phyloP scores from a whole-genome alignment of 2,797 vertebrate species.

The Esox masquinongy region DNA sequence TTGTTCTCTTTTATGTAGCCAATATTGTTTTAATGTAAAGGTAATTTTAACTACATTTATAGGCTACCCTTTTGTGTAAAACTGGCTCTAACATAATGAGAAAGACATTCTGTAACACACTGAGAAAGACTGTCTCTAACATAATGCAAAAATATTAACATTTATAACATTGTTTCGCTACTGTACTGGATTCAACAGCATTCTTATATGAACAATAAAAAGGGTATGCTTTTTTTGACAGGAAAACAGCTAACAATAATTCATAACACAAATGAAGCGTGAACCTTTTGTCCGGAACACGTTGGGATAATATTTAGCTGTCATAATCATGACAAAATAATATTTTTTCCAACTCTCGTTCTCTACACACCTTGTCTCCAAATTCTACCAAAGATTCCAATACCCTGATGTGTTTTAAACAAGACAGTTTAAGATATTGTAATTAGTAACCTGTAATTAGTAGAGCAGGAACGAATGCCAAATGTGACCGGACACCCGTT shows the following conservation, averaged over 20 bases:
- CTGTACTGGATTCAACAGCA: neutral
- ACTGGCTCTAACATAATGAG: neutral
- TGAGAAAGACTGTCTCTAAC: neutral
- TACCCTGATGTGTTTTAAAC: neutral
- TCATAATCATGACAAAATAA: neutral
- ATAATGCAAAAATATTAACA: neutral
- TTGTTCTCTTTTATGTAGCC: neutral
- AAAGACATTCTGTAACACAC: no score
- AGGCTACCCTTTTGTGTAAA: neutral
- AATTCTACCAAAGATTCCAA: neutral
- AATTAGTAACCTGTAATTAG: no score
- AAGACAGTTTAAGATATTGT: neutral
- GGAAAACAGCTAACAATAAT: neutral
- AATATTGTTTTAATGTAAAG: neutral
- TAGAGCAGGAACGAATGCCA: neutral
- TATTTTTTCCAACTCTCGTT: neutral
- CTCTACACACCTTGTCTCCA: neutral
- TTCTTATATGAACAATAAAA: neutral
- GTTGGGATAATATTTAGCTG: no score
- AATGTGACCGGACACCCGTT: constrained; percentile 9
- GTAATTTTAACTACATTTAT: neutral
- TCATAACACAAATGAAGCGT: neutral
- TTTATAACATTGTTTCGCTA: neutral
- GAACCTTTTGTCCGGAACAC: neutral
- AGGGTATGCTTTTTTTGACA: constrained; percentile 16